Evolutionary conservation across 1,140 invertebrate species (phyloP).

Genomic region (Aphelenchoides avenae): DNA sequence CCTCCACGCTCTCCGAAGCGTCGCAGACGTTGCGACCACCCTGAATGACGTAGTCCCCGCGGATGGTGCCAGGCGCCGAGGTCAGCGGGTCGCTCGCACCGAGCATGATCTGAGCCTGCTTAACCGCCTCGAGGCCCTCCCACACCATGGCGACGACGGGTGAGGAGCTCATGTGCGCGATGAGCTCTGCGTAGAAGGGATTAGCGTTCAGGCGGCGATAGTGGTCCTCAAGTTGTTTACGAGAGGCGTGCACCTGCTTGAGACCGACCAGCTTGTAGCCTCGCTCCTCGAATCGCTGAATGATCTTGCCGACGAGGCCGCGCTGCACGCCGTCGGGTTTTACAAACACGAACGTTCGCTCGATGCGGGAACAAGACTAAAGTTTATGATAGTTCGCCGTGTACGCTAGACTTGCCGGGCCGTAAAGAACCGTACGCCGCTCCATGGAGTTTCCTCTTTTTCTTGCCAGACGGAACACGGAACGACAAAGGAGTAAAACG

Average conservation of each 20-base stretch:
- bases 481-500: no score
- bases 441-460: no score
- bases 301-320: slow-evolving; percentile 87
- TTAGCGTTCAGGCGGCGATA: slow-evolving; percentile 79
- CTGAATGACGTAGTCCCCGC: slow-evolving; percentile 85
- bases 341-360: slow-evolving; percentile 95
- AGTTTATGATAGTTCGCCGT: no score
- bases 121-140: slow-evolving; percentile 80
- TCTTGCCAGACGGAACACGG: no score
- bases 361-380: no score
- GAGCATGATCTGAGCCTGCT: slow-evolving; percentile 85
- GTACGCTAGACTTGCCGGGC: no score
- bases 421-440: no score
- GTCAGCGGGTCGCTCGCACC: slow-evolving; percentile 82
- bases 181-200: slow-evolving; percentile 85
- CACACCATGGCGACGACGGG: slow-evolving; percentile 87
- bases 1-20: slow-evolving; percentile 84
- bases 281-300: slow-evolving; percentile 88
- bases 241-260: slow-evolving; percentile 69
- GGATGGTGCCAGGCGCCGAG: slow-evolving; percentile 86
- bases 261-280: slow-evolving; percentile 93
- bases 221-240: slow-evolving; percentile 67
- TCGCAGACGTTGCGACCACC: slow-evolving; percentile 69
- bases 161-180: slow-evolving; percentile 93
- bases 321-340: slow-evolving; percentile 97